Evolutionary conservation across 2,888 invertebrate genomes (phyloP).

Genomic region (Chironomus riparius): DNA sequence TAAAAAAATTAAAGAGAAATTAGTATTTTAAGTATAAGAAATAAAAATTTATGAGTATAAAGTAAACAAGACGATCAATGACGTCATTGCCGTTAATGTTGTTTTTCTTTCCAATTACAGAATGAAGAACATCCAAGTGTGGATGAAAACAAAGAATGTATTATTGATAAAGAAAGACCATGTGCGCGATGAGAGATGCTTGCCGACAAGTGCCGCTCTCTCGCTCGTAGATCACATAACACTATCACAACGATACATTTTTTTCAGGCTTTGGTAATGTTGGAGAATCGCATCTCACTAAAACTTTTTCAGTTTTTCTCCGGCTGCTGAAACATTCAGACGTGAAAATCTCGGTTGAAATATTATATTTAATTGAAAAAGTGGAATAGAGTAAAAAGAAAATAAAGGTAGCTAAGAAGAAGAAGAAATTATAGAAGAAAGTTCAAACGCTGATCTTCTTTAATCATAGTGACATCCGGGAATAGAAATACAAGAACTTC

Average conservation of each 20-base stretch:
- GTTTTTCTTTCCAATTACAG: neutral
- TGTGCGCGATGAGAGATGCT: neutral
- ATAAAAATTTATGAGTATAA: neutral
- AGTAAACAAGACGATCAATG: neutral
- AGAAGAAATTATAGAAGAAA: neutral
- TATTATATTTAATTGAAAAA: neutral
- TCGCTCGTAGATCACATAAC: neutral
- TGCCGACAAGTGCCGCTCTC: neutral
- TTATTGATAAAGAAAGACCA: neutral
- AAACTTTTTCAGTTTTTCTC: slow-evolving; percentile 5
- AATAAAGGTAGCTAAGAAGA: slow-evolving; percentile 8
- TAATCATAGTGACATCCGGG: slow-evolving; percentile 8
- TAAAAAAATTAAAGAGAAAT: no score
- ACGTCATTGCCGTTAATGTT: neutral
- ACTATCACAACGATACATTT: neutral
- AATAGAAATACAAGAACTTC: neutral
- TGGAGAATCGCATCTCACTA: neutral
- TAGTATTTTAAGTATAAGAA: no score
- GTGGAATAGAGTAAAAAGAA: slow-evolving; percentile 4
- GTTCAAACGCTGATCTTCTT: slow-evolving; percentile 8
- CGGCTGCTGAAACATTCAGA: neutral
- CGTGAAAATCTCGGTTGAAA: neutral
- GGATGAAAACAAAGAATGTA: neutral
- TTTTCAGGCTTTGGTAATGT: neutral
- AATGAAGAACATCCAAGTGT: neutral